Evolutionary conservation across 1,140 invertebrate species (phyloP).

Genomic region (Stenopsyche tienmushanensis): DNA sequence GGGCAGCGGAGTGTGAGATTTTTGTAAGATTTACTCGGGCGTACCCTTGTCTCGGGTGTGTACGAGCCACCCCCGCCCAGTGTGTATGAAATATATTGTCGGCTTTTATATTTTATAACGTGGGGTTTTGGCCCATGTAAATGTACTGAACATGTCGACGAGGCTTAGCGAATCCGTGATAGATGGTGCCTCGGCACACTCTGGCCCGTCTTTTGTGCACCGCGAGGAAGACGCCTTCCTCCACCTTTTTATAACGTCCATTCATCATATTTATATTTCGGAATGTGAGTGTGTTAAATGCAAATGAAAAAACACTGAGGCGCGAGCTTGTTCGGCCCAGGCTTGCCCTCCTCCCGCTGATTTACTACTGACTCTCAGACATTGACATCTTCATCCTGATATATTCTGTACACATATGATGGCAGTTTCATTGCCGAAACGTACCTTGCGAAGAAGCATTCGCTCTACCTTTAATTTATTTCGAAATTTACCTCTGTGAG

Average conservation of each 20-base stretch:
- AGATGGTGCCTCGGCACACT: conserved; percentile 7
- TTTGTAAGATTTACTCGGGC: conserved; percentile 6
- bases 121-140: conserved; percentile 10
- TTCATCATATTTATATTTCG: conserved; percentile 21
- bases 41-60: conserved; percentile 13
- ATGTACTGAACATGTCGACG: conserved; percentile 20
- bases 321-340: too few species aligned
- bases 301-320: conserved; percentile 18
- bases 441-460: too few species aligned
- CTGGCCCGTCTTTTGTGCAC: conserved; percentile 5
- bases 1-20: background rate
- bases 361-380: background rate
- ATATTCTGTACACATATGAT: too few species aligned
- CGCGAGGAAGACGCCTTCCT: conserved; percentile 3
- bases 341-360: background rate
- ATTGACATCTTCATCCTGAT: background rate
- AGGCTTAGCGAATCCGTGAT: conserved; percentile 21
- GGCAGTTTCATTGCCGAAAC: too few species aligned
- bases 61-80: conserved; percentile 5
- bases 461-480: too few species aligned
- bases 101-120: conserved; percentile 21
- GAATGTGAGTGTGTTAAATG: conserved; percentile 13
- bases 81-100: conserved; percentile 23
- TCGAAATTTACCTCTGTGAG: too few species aligned
- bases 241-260: conserved; percentile 11